Base-by-base conservation (phyloP, 2,888 invertebrate genomes). In the Melieria omissa region DNA sequence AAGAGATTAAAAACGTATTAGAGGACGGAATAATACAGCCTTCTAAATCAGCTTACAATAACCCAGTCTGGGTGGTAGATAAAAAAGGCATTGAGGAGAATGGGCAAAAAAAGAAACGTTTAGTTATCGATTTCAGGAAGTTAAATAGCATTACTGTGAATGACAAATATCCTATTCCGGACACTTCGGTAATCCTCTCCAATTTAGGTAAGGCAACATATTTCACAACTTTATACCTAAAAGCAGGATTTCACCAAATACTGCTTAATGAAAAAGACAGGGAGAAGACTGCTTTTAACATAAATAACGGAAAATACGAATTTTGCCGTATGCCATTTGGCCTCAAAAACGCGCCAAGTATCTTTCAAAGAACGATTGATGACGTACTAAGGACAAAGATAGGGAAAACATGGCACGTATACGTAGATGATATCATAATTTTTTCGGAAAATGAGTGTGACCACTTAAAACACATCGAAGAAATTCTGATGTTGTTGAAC, bases 241-340 rank as follows among this genome's bases (percentile, higher is more conserved):
- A 61, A 44, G 61, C 61, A 16, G 61, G 61, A 16, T 61, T 61
- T 16, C 61, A 61, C 14, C 61, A 61, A 44, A 45, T 61, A 16
- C 8, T 61, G 6, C 45, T 73, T 7, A 49, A 52, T 29, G 68
- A 73, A 57, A 52, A 49, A 57, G 69, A 74, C 52, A 60, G 63
- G 45, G 52, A 71, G 55, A 74, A 71, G 63, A 71, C 47, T 9
- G 46, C 61, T 44, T 71, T 71, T 46, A 42, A 7, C 14, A 54
- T 70, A 14, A 70, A 70, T 42, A 66, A 64, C 29, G 74, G 71
- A 16, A 74, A 71, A 72, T 74, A 74, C 49, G 74, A 74, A 42
- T 69, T 74, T 52, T 72, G 61, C 46, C 29, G 29, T 29, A 29
- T 29, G 29, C 29, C 29, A 29, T 29, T 29, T 29, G 29, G 29